Conservation (phyloP, 2,113 vertebrate species). For the Girardinichthys multiradiatus region DNA sequence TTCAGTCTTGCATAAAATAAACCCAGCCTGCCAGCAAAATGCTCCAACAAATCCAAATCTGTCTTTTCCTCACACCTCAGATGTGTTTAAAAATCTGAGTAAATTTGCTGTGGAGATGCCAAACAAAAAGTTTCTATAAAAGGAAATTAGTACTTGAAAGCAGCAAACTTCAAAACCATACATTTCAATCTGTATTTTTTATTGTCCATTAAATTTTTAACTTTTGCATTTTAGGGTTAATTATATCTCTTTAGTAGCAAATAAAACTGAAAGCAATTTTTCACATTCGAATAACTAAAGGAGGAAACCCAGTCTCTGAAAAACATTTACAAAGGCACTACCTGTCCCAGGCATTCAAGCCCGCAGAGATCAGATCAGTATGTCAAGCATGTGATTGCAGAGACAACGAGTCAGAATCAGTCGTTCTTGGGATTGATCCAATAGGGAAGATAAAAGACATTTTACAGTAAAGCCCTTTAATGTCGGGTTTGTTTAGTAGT, state of each 20-base stretch:
- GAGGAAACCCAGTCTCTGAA: too few species aligned
- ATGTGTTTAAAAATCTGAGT: neutral
- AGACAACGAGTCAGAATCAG: neutral
- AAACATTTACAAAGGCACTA: neutral
- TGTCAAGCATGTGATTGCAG: neutral
- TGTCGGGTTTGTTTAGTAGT: neutral
- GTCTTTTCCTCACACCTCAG: neutral
- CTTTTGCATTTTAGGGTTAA: neutral
- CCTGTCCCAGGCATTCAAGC: neutral
- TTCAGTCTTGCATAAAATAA: slow-evolving; percentile 3
- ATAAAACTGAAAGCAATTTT: neutral
- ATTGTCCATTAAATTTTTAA: neutral
- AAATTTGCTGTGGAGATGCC: neutral
- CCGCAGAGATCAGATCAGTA: neutral
- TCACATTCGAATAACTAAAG: neutral
- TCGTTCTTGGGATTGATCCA: neutral
- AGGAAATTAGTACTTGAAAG: neutral
- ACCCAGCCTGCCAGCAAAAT: neutral
- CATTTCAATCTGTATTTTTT: neutral
- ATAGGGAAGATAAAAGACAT: neutral
- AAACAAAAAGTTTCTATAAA: neutral
- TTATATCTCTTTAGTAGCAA: neutral
- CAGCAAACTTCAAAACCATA: neutral
- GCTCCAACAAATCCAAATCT: neutral
- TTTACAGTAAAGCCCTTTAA: neutral